Percentiles rank a stretch among this genome's conserved stretches.
phyloP scores from a whole-genome alignment of 2,797 vertebrate species.

The Anabacerthia variegaticeps region DNA sequence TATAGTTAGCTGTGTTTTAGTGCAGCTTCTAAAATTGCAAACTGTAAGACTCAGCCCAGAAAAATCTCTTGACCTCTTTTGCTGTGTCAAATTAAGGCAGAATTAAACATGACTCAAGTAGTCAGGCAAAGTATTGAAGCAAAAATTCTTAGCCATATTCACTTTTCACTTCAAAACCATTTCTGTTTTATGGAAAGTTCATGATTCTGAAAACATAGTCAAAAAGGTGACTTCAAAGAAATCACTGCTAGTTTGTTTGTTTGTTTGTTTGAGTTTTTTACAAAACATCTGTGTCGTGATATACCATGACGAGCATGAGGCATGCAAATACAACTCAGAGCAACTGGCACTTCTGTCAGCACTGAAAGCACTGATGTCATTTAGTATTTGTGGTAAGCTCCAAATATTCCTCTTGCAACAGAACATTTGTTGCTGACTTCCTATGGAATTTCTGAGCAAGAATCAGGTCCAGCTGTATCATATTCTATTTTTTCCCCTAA shows the following conservation, averaged over 20 bases:
- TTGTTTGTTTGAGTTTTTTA: background rate
- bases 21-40: background rate
- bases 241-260: background rate
- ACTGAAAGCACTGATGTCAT: constrained; percentile 19
- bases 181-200: background rate
- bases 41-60: background rate
- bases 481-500: background rate
- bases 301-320: background rate
- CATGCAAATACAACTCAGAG: background rate
- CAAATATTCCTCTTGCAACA: constrained; percentile 15
- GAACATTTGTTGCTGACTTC: constrained; percentile 41
- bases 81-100: background rate
- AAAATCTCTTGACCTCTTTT: background rate
- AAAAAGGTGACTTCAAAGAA: constrained; percentile 13
- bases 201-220: background rate
- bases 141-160: background rate
- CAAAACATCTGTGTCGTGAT: constrained; percentile 22
- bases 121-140: background rate
- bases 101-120: background rate
- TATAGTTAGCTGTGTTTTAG: background rate
- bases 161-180: background rate
- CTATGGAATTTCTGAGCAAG: constrained; percentile 12
- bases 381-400: constrained; percentile 39
- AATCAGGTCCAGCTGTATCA: background rate
- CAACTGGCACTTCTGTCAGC: constrained; percentile 46